Evolutionary conservation across 2,888 invertebrate species (phyloP), one percentile per base, ranked within the genome.

Genomic region (Sisyra nigra): DNA sequence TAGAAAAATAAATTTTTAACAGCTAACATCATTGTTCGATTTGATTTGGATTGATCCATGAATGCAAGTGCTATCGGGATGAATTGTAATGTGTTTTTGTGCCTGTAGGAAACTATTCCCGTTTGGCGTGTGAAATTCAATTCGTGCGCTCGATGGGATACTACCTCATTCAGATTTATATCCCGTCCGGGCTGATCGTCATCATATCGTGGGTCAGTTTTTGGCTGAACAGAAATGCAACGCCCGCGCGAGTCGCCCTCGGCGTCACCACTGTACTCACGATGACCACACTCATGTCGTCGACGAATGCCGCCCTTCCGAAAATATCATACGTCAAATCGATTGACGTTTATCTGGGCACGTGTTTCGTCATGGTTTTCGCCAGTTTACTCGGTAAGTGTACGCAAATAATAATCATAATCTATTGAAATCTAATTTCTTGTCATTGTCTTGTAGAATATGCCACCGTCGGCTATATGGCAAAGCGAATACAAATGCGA

Each of bases 301-400:
- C 89, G 57, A 92, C 91, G 55, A 92, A 92, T 64, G 89, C 91
- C 53, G 89, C 89, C 56, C 76, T 98, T 65, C 97, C 97, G 55
- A 92, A 97, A 73, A 93, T 94, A 61, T 92, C 92, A 51, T 94
- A 94, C 70, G 91, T 94, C 66, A 94, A 94, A 67, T 89, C 89
- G 55, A 94, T 94, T 66, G 94, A 94, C 69, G 92, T 94, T 56
- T 94, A 92, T 69, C 72, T 93, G 68, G 92, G 92, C 59, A 93
- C 92, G 59, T 93, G 92, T 72, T 94, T 94, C 85, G 89, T 94
- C 63, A 94, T 94, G 93, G 94, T 94, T 62, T 94, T 94, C 74
- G 93, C 93, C 57, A 92, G 92, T 66, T 73, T 96, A 61, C 71
- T 96, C 70, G 91, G 89, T 88, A 76, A 80, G 71, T 64, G 36